Conservation (phyloP, 2,113 vertebrate species). For the Corythornis madagascariensis region DNA sequence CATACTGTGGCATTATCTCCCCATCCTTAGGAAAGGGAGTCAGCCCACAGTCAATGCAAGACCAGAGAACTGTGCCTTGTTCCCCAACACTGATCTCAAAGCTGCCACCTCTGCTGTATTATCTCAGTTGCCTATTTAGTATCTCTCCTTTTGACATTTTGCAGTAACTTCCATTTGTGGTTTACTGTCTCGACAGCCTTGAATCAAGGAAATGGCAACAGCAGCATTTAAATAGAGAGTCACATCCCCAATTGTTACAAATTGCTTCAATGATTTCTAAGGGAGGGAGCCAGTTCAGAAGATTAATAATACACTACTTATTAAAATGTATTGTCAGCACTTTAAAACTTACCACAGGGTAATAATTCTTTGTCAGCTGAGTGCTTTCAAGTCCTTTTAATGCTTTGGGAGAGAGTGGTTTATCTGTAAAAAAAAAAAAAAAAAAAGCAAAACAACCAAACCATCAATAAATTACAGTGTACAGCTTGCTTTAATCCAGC, state of each 20-base stretch:
- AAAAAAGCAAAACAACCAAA: too few relatives aligned
- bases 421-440: slow-evolving; percentile 79
- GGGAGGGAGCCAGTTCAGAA: not conserved
- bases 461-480: slow-evolving; percentile 4
- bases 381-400: slow-evolving; percentile 83
- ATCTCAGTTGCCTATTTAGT: not conserved
- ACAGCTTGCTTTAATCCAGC: not conserved
- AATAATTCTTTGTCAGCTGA: slow-evolving; percentile 97
- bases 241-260: not conserved
- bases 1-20: not conserved
- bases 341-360: slow-evolving; percentile 87
- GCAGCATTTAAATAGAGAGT: slow-evolving; percentile 7
- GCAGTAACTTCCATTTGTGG: slow-evolving; percentile 5
- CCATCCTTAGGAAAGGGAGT: not conserved
- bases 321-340: slow-evolving; percentile 34
- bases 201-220: slow-evolving; percentile 11
- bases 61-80: not conserved
- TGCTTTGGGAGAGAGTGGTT: slow-evolving; percentile 91
- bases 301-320: slow-evolving; percentile 29
- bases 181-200: not conserved
- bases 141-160: not conserved
- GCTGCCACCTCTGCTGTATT: not conserved
- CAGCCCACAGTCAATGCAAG: not conserved
- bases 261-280: slow-evolving; percentile 20
- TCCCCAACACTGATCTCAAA: not conserved